A percentile compares a stretch with the other conserved stretches of the same genome.
phyloP scores from a whole-genome alignment of 2,797 vertebrate species.

The Acropternis orthonyx region DNA sequence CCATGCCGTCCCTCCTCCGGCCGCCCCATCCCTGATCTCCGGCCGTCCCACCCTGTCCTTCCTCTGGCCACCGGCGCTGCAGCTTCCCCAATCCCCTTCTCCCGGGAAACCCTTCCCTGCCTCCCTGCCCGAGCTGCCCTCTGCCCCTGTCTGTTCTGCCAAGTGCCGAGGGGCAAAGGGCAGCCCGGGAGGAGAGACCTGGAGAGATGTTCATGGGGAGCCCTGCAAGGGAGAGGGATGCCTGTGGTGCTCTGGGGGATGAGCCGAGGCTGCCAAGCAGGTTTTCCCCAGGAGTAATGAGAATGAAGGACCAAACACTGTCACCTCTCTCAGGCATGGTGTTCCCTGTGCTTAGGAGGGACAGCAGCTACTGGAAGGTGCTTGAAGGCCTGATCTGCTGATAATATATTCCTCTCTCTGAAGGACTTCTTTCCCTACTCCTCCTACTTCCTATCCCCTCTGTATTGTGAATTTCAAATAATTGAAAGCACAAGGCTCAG shows the following conservation, averaged over 20 bases:
- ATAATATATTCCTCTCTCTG: too few relatives aligned
- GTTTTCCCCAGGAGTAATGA: neutral
- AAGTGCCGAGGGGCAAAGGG: neutral
- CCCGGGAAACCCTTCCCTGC: neutral
- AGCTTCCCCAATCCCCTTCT: rapidly evolving
- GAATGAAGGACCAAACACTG: neutral
- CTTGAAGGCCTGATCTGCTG: neutral
- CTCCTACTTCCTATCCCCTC: neutral
- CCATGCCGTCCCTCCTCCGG: neutral
- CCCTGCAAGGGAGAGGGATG: too few relatives aligned
- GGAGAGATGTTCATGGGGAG: neutral
- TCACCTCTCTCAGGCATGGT: neutral
- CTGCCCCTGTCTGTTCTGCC: rapidly evolving
- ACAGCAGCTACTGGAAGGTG: neutral
- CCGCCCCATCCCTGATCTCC: neutral
- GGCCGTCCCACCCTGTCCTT: neutral
- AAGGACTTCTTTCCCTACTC: neutral
- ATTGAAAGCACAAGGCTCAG: neutral
- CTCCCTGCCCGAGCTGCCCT: neutral
- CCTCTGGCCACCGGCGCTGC: neutral
- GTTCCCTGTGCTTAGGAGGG: neutral
- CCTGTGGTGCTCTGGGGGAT: rapidly evolving
- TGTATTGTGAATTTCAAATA: neutral
- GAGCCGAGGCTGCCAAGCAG: neutral
- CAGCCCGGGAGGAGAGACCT: neutral